phyloP scores from a whole-genome alignment of 2,113 vertebrate species.

The Pheucticus melanocephalus region DNA sequence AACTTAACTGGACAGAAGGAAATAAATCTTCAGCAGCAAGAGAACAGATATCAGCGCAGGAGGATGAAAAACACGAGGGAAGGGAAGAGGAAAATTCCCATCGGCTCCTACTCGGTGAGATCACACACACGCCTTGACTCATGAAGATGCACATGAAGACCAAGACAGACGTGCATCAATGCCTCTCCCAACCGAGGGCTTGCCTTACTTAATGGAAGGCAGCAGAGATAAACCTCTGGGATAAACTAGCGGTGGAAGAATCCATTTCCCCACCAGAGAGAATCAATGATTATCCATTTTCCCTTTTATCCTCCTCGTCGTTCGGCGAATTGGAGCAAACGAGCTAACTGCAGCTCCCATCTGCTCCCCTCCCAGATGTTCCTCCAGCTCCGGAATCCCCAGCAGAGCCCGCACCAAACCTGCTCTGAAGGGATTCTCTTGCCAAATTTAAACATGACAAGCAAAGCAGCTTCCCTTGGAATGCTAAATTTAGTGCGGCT shows the following conservation, averaged over 20 bases:
- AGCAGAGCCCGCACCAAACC: neutral
- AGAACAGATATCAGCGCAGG: neutral
- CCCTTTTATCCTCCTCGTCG: neutral
- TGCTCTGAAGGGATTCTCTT: neutral
- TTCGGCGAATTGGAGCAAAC: neutral
- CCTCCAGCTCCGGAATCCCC: neutral
- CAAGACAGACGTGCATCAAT: neutral
- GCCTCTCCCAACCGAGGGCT: neutral
- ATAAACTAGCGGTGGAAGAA: neutral
- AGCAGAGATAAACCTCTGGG: neutral
- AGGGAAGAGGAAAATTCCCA: neutral
- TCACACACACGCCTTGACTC: neutral
- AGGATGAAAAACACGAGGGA: neutral
- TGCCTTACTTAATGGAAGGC: neutral
- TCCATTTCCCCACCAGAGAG: neutral
- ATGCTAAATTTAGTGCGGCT: neutral
- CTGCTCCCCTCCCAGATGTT: neutral
- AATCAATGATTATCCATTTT: slow-evolving; percentile 23
- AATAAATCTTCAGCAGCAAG: neutral
- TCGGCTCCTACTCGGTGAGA: neutral
- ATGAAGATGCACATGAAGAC: neutral
- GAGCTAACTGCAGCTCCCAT: neutral
- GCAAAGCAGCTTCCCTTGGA: neutral
- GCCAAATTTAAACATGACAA: neutral
- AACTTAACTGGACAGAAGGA: neutral